These are phyloP conservation scores for Armadillidium nasatum DNA, from an alignment of 1,140 invertebrate genomes.

Conservation along the genomic window DNA sequence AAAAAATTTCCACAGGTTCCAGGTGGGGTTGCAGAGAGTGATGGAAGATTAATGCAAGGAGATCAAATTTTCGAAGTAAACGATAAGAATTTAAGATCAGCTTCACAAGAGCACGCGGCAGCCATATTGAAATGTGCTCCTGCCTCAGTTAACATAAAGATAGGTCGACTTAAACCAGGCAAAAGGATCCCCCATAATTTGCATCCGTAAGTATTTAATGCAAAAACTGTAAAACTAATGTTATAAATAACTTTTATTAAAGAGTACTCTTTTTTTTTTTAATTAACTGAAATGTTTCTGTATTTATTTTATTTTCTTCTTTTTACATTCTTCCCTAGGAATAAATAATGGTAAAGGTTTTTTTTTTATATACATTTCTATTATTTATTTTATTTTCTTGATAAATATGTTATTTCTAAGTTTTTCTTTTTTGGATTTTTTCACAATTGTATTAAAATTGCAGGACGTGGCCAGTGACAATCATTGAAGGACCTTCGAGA, in stretches of 20 bases:
- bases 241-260: background rate
- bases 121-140: slow-evolving; percentile 77
- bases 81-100: slow-evolving; percentile 74
- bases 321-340: too few species aligned
- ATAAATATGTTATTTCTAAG: too few species aligned
- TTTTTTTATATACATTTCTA: too few species aligned
- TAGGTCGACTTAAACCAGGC: slow-evolving; percentile 67
- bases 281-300: background rate
- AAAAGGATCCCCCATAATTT: slow-evolving; percentile 17
- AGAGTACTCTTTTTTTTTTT: background rate
- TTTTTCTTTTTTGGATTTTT: too few species aligned
- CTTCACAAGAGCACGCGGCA: slow-evolving; percentile 78
- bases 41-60: slow-evolving; percentile 85
- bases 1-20: slow-evolving; percentile 59
- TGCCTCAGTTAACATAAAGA: slow-evolving; percentile 70
- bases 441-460: slow-evolving; percentile 31
- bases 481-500: slow-evolving; percentile 33
- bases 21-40: slow-evolving; percentile 84
- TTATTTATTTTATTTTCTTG: too few species aligned
- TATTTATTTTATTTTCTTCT: too few species aligned
- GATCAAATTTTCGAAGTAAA: slow-evolving; percentile 88
- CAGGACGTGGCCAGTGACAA: slow-evolving; percentile 41
- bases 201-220: background rate
- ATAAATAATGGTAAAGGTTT: too few species aligned
- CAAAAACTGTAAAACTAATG: background rate